Base-by-base conservation (phyloP, 1,140 invertebrate species). In the Trichonephila inaurata region DNA sequence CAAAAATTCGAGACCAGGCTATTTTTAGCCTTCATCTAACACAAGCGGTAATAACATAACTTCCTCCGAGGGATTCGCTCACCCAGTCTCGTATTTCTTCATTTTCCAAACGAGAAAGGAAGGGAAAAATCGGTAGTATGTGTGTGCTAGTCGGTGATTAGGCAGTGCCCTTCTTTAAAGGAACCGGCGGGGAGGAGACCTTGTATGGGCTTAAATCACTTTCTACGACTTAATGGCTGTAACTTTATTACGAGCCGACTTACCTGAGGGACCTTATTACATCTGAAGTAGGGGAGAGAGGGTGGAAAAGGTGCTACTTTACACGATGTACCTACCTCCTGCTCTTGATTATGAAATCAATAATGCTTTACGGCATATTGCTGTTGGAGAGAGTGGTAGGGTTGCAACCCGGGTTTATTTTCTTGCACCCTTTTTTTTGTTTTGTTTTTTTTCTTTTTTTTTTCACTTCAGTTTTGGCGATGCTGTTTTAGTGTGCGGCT, bases 331-430 rank as follows among this genome's bases (percentile, higher is more conserved):
- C 83, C 61, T 44, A n/a, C 85, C n/a, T 16, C 62, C 61, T 18
- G 19, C 86, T 40, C 86, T 88, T 88, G 86, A 88, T 88, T 88
- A 88, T 88, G 86, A 88, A 88, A 88, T 88, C 86, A 88, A 88
- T 88, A 88, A 88, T 88, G 86, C 86, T 88, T 88, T 88, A 33
- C 33, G 61, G 86, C 82, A 24, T 44, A 19, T 61, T 88, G 24
- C 61, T 24, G 24, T 24, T 21, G 62, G 33, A 61, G 40, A 19
- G 82, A 19, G 7, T 8, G 82, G 33, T 28, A 77, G n/a, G 72
- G 51, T 51, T 51, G 51, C 51, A 51, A 28, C 18, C 82, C 19
- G 21, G 24, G 44, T 51, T 51, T 60, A n/a, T 58, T n/a, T 51
- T 21, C 21, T n/a, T 51, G 21, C 44, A 1, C 44, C n/a, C 2